A percentile compares a stretch with the other conserved stretches of the same genome.
Conservation (phyloP, 2,113 vertebrate genomes). For the Charina bottae region DNA sequence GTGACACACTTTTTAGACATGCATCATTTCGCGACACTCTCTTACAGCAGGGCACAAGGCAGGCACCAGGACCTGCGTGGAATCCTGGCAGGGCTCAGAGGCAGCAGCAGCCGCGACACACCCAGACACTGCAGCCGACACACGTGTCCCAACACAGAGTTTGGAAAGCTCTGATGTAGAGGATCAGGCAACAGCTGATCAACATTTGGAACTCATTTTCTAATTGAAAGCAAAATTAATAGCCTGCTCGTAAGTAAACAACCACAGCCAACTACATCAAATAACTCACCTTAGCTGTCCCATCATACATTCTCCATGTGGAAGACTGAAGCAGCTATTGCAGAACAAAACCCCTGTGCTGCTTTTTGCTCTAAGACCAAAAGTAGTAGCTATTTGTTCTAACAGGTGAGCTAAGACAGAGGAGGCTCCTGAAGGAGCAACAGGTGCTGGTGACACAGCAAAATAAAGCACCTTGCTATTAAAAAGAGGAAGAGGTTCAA, state of each 20-base stretch:
- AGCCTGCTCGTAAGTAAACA: too few species aligned
- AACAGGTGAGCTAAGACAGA: neutral
- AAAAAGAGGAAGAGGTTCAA: neutral
- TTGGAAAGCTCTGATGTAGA: too few species aligned
- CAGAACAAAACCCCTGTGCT: neutral
- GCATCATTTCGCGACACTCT: too few species aligned
- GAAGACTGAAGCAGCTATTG: neutral
- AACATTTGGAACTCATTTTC: neutral
- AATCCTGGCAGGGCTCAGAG: too few species aligned
- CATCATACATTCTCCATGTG: neutral
- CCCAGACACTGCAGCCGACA: too few species aligned
- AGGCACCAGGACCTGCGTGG: too few species aligned
- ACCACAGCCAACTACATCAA: neutral
- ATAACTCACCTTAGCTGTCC: neutral
- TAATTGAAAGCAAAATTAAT: too few species aligned
- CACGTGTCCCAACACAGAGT: too few species aligned
- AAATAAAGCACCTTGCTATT: neutral
- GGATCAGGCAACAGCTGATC: fast-evolving
- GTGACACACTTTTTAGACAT: too few species aligned
- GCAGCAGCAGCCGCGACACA: too few species aligned
- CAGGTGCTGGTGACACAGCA: neutral
- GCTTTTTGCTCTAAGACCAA: neutral
- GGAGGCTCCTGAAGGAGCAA: neutral
- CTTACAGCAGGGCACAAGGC: too few species aligned
- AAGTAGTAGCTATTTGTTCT: neutral